A percentile compares a stretch with the other conserved stretches of the same genome.
Evolutionary conservation across 1,140 invertebrate species (phyloP).

Genomic region (Holotrichia oblita): DNA sequence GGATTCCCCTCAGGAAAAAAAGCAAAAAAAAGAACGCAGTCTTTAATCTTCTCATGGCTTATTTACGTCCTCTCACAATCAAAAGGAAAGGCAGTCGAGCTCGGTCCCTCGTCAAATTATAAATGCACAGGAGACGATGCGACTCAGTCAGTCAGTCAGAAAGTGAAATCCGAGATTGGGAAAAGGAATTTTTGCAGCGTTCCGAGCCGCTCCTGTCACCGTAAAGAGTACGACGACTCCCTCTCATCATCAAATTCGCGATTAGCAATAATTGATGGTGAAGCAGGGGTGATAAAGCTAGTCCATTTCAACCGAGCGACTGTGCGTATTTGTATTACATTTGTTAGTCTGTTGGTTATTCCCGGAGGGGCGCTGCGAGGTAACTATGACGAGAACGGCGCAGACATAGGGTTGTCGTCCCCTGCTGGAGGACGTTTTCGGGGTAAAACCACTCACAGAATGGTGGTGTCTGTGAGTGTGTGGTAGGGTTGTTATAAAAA

Average conservation of each 20-base stretch:
- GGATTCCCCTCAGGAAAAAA: neutral
- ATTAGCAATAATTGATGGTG: constrained; percentile 17
- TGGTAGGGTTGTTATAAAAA: too few species aligned
- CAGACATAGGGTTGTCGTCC: neutral
- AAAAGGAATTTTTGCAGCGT: neutral
- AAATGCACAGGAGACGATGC: neutral
- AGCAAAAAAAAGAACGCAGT: neutral
- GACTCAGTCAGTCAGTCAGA: neutral
- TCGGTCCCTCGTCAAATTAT: neutral
- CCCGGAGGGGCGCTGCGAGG: neutral
- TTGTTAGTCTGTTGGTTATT: neutral
- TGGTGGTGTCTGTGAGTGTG: neutral
- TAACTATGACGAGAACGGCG: neutral
- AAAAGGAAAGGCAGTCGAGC: neutral
- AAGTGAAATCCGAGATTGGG: constrained; percentile 10
- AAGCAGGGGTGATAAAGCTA: neutral
- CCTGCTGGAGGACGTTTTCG: neutral
- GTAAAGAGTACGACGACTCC: neutral
- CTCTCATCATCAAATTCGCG: neutral
- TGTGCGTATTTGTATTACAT: constrained; percentile 10
- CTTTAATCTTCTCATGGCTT: constrained; percentile 5
- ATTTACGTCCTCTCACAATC: neutral
- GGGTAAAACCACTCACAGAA: neutral
- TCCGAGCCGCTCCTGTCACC: neutral
- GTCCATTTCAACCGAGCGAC: neutral